Evolutionary conservation across 2,113 vertebrate species (phyloP).

Genomic region (Sylvia atricapilla): DNA sequence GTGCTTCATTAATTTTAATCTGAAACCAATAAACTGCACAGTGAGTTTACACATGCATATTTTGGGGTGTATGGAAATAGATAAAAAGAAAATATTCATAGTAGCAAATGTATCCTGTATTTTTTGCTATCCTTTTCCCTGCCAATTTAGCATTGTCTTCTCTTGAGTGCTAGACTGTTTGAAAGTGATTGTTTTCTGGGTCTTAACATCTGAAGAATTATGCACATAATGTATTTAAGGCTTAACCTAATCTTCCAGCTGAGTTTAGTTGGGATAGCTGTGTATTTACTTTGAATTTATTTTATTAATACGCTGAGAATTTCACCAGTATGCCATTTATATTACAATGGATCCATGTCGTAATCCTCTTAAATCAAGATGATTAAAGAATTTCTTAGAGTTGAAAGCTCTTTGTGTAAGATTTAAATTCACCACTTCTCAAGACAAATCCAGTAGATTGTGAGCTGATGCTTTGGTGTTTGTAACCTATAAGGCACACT

Average conservation of each 20-base stretch:
- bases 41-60: background rate
- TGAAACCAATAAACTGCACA: background rate
- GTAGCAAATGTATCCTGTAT: background rate
- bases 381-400: background rate
- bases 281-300: background rate
- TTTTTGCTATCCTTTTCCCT: background rate
- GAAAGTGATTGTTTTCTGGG: background rate
- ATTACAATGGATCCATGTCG: background rate
- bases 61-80: background rate
- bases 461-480: background rate
- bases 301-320: background rate
- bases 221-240: background rate
- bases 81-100: background rate
- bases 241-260: background rate
- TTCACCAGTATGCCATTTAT: background rate
- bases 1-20: background rate
- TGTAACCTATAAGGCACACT: background rate
- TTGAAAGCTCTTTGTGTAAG: background rate
- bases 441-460: background rate
- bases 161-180: background rate
- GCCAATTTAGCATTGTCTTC: background rate
- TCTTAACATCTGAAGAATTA: background rate
- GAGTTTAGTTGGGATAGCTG: background rate
- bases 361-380: constrained; percentile 19
- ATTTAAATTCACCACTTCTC: background rate